phyloP scores from a whole-genome alignment of 1,140 invertebrate genomes.

The Monomorium pharaonis region DNA sequence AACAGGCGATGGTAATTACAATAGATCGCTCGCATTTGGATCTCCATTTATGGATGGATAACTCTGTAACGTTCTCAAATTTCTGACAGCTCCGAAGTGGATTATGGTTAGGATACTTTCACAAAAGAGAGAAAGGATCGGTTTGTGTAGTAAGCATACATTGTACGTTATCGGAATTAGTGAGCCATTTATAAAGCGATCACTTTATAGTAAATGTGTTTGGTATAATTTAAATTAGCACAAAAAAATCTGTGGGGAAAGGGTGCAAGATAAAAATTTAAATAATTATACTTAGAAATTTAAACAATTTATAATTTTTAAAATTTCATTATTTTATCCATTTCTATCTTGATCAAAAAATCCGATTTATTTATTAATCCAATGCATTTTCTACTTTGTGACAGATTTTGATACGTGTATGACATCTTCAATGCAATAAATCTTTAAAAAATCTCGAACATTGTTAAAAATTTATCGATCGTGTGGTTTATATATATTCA shows the following conservation, averaged over 20 bases:
- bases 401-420: neutral
- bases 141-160: neutral
- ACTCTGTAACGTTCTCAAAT: constrained; percentile 56
- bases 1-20: constrained; percentile 48
- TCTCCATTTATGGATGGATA: constrained; percentile 49
- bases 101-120: constrained; percentile 34
- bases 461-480: neutral
- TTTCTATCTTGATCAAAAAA: neutral
- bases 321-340: neutral
- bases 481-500: neutral
- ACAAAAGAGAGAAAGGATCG: constrained; percentile 46
- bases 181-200: neutral
- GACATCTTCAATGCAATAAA: neutral
- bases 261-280: neutral
- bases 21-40: constrained; percentile 50
- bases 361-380: neutral
- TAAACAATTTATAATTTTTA: neutral
- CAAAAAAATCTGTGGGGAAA: neutral
- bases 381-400: neutral
- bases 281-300: neutral
- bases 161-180: neutral
- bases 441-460: neutral
- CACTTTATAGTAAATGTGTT: neutral
- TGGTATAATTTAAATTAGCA: neutral
- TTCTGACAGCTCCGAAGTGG: constrained; percentile 34